Percentiles rank a stretch among this genome's conserved stretches.
These are phyloP conservation scores for chimpanzee (Pan troglodytes) DNA, from an alignment of 2,113 vertebrate species.

Conservation along the genomic window NHGRI_mPanTro3-v2.1_pri NC_072402.2:73177501-73178000, in stretches of 20 bases:
- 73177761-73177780: background rate
- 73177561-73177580: background rate
- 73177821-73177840: background rate
- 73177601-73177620: background rate
- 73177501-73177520: background rate
- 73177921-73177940: background rate
- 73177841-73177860: background rate
- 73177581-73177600: background rate
- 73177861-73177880: background rate
- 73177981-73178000: too few species aligned
- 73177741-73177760: background rate
- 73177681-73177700: background rate
- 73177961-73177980: too few species aligned
- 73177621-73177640: background rate
- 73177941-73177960: fast-evolving
- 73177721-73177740: background rate
- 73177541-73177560: background rate
- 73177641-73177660: background rate
- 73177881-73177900: background rate
- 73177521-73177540: background rate
- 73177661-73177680: background rate
- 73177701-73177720: background rate
- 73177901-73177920: too few species aligned
- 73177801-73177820: background rate
- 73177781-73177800: background rate